Conservation (phyloP, 2,113 vertebrate species). For the Corythaixoides concolor region DNA sequence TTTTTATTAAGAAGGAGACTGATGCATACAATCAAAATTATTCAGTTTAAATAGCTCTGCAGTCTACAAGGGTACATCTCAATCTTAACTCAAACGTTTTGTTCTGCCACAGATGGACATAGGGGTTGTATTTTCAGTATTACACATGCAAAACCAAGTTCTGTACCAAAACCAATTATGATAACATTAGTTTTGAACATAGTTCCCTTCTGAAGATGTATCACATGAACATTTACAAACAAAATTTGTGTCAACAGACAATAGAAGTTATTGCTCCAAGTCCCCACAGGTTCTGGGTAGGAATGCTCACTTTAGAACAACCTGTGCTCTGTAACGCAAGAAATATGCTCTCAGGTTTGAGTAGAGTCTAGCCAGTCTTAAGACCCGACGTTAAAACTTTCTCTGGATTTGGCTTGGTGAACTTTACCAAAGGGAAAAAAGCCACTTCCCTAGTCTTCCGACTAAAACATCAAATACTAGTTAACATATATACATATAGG, state of each 20-base stretch:
- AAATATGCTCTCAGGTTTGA: not conserved
- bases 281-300: not conserved
- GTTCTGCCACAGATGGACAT: not conserved
- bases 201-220: conserved; percentile 15
- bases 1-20: conserved; percentile 42
- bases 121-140: not conserved
- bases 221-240: conserved; percentile 2
- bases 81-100: conserved; percentile 1
- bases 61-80: not conserved
- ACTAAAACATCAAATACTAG: not conserved
- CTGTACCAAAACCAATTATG: not conserved
- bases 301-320: not conserved
- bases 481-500: not conserved
- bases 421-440: not conserved
- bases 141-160: conserved; percentile 25
- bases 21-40: not conserved
- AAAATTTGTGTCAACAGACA: not conserved
- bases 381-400: not conserved
- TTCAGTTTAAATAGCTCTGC: not conserved
- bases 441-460: not conserved
- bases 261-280: conserved; percentile 52
- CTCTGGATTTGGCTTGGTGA: conserved; percentile 10
- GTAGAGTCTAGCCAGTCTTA: not conserved
- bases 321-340: not conserved
- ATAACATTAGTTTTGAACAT: not conserved